Base-by-base conservation (phyloP, 2,888 invertebrate genomes). In the Zonitis immaculata region DNA sequence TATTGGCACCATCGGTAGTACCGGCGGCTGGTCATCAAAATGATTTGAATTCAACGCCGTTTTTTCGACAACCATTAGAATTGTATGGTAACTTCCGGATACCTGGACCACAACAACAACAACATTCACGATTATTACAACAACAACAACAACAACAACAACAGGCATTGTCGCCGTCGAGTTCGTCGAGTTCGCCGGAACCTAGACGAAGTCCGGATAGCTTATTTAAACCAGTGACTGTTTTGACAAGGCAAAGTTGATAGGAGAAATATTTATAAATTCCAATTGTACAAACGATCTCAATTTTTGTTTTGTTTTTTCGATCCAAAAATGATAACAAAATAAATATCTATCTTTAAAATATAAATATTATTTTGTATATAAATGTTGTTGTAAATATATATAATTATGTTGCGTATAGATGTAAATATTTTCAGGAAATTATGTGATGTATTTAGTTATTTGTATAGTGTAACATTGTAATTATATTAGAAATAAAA, bases 21-120 rank as follows among this genome's bases (percentile, higher is more conserved):
- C n/a, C n/a, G n/a, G n/a, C n/a, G n/a, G n/a, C n/a, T n/a, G n/a
- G n/a, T n/a, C n/a, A n/a, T n/a, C n/a, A n/a, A n/a, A n/a, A n/a
- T n/a, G n/a, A n/a, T n/a, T n/a, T n/a, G n/a, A n/a, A n/a, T n/a
- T n/a, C 51, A 3, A 68, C 51, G 60, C 74, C 51, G 60, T 79
- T 56, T 73, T 78, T 51, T 73, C 78, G 54, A 74, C 79, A 57
- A 76, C 79, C 57, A 73, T 78, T 80, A 62, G 80, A 81, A 43
- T 72, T 79, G 49, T 80, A 79, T 66, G 69, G 73, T 0, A 78
- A 77, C 2, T 68, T 80, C 35, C 67, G 80, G 39, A 71, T 77
- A 26, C 71, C 79, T 66, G 66, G 76, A 68, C 49, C 76, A 70
- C 20, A 75, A 42, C 76, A 51, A 7, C 57, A 66, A 57, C 59